Evolutionary conservation across 2,797 vertebrate species (phyloP), one percentile per base, ranked within the genome.

Genomic region (Scolopax bukidnonensis): DNA sequence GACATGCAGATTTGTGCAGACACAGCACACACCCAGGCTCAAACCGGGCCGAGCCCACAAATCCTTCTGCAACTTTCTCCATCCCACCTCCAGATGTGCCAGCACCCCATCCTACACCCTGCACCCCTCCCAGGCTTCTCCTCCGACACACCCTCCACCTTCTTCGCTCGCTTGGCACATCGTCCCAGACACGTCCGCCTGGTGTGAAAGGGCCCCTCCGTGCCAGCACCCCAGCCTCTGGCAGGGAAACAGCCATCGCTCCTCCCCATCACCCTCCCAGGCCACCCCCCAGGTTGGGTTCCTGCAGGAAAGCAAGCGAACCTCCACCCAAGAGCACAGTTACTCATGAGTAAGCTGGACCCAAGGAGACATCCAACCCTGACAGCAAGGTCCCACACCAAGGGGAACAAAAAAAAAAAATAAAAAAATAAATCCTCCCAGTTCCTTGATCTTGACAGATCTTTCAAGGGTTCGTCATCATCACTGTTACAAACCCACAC

Each of bases 11-110:
- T 93, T 25, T 16, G 50, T n/a, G 81, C 92, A 17, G 86, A 84
- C 40, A 11, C 64, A 80, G 91, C 94, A 77, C 94, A 90, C 73
- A 4, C 93, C 94, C 93, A 54, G 61, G 85, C 93, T 77, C 69
- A 57, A 33, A 5, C 38, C 33, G 6, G 45, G 36, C 81, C 11
- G 14, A 76, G 75, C 82, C 84, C 85, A 56, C 95, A 96, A 90
- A 96, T 97, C 93, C 95, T 90, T 88, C 96, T 61, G 85, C 95
- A 65, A 78, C 77, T 69, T 19, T 18, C 85, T 23, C 57, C 4
- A 57, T 90, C 73, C 87, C 95, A 90, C 94, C 93, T 75, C 82
- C 87, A 94, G 79, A 68, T 54, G 95, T 88, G 94, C 94, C 91
- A 95, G 94, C 93, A 61, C 79, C 89, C 64, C 89, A 9, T 92